phyloP scores from a whole-genome alignment of 2,113 vertebrate genomes.

The Macrotus californicus region DNA sequence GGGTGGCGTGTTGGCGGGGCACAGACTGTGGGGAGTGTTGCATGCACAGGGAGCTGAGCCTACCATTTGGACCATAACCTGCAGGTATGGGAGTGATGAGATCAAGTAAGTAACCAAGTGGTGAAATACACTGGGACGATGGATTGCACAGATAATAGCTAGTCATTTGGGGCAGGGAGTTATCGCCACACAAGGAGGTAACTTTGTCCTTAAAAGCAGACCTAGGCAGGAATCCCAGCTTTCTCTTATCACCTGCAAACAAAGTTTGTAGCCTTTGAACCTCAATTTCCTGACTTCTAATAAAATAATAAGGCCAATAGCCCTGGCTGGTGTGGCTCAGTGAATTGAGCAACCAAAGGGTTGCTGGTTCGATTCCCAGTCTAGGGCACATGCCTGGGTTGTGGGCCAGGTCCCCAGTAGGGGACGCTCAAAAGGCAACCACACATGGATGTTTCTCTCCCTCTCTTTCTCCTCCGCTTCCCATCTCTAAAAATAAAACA shows the following conservation, averaged over 20 bases:
- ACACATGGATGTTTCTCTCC: no score
- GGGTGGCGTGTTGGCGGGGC: no score
- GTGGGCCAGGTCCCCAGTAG: no score
- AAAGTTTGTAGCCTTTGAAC: neutral
- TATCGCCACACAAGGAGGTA: neutral
- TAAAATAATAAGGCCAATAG: neutral
- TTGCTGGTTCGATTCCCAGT: no score
- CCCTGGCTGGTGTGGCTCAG: no score
- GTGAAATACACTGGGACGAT: neutral
- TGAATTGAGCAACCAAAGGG: no score
- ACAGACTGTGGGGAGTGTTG: neutral
- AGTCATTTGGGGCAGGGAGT: no score
- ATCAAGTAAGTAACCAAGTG: neutral
- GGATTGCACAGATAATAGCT: neutral
- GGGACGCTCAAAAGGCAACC: no score
- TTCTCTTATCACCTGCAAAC: neutral
- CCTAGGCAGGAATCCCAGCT: neutral
- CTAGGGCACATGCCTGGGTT: no score
- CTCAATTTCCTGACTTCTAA: neutral
- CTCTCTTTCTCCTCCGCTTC: no score
- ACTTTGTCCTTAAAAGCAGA: neutral
- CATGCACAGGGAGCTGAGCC: neutral
- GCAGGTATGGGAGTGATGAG: neutral
- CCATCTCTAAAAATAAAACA: no score
- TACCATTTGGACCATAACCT: neutral